A percentile compares a stretch with the other conserved stretches of the same genome.
Evolutionary conservation across 2,797 vertebrate genomes (phyloP).

Genomic region (Nannoperca australis): DNA sequence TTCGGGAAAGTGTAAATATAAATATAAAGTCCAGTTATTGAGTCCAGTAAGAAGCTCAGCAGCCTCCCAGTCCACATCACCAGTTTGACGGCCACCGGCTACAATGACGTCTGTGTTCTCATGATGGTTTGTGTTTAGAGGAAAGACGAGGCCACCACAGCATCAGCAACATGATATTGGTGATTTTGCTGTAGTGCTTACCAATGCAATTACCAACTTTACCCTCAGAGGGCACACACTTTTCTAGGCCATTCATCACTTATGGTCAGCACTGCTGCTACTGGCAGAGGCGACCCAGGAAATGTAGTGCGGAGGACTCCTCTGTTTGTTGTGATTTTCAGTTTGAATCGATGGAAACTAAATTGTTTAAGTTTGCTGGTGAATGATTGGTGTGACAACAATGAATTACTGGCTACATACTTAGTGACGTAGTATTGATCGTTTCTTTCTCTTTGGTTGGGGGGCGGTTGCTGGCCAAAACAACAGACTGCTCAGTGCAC

Average conservation of each 20-base stretch:
- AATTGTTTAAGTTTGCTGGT: conserved; percentile 19
- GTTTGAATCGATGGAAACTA: conserved; percentile 15
- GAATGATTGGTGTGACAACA: conserved; percentile 4
- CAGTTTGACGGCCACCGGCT: no score
- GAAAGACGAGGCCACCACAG: background rate
- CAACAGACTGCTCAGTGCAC: background rate
- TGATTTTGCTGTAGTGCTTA: background rate
- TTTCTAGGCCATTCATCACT: conserved; percentile 31
- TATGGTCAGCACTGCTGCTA: conserved; percentile 10
- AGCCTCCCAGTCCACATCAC: no score
- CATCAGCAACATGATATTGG: background rate
- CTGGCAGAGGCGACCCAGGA: background rate
- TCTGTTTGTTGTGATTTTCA: conserved; percentile 19
- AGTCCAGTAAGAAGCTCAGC: no score
- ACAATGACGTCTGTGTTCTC: no score
- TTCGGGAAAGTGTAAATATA: no score
- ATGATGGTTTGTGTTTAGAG: background rate
- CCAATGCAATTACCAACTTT: conserved; percentile 14
- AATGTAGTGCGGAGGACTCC: background rate
- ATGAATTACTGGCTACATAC: conserved; percentile 22
- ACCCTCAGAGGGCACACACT: conserved; percentile 5
- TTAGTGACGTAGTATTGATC: conserved; percentile 23
- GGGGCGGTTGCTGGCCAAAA: background rate
- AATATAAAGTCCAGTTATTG: no score
- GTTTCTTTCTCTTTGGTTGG: background rate